Evolutionary conservation across 2,888 invertebrate genomes (phyloP), one percentile per base, ranked within the genome.

Genomic region (Phania funesta): DNA sequence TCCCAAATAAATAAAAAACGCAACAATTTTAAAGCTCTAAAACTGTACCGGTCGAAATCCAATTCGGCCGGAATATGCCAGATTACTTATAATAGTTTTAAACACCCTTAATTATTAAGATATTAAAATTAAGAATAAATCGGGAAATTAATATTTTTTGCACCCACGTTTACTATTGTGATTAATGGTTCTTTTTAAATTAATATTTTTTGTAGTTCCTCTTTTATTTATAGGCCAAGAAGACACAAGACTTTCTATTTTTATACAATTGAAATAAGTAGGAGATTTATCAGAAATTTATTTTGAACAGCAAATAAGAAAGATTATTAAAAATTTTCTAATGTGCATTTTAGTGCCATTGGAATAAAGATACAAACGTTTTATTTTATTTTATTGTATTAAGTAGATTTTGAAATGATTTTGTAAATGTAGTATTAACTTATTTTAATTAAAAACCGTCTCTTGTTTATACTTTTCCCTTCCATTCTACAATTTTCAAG

Each of bases 241-340:
- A 68, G 7, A 68, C 52, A 62, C 22, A 65, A 77, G 77, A 77
- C 77, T 76, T 75, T 58, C 3, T 58, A 62, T 68, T 58, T 68
- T 67, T 64, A 58, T 60, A 74, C 20, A 54, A 52, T 20, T 54
- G 20, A 60, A 38, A 38, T 60, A 60, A 48, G 48, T 26, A 46
- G 20, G 6, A 11, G 58, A 38, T 38, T 58, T 41, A 60, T 41
- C 24, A 20, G 24, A 24, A 60, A 41, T 38, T 56, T 56, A 20
- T 20, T 20, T 18, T 32, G 13, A 58, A 22, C 2, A 9, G 7
- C 13, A 58, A 38, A 13, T 5, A n/a, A n/a, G 6, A 16, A 18
- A 16, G 8, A 18, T 7, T 16, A 44, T 44, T 44, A 18, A 7
- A 0, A 44, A 16, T 7, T 62, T 18, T 38, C 7, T 6, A 46